Evolutionary conservation across 1,140 invertebrate genomes (phyloP).

Genomic region (Drosophila serrata): DNA sequence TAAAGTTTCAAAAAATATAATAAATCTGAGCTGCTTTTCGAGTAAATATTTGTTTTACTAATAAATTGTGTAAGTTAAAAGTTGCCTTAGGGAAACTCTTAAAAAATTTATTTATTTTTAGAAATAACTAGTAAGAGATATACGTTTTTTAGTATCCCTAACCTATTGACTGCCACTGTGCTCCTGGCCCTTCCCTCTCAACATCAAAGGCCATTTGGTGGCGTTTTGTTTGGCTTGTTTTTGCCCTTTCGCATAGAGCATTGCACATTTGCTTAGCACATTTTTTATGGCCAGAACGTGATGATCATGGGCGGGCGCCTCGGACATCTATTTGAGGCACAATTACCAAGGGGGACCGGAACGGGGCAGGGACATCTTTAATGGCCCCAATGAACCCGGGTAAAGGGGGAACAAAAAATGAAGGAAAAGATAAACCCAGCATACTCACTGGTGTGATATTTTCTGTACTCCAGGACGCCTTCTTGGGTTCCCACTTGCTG

Average conservation of each 20-base stretch:
- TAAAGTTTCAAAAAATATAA: too few relatives aligned
- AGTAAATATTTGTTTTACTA: not conserved
- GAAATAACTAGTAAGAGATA: too few relatives aligned
- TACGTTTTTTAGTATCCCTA: not conserved
- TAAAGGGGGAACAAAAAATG: not conserved
- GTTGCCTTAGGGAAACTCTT: not conserved
- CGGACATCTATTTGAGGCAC: conserved; percentile 47
- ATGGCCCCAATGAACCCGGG: conserved; percentile 56
- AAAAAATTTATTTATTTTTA: not conserved
- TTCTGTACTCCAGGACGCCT: conserved; percentile 30
- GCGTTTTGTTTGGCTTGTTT: conserved; percentile 37
- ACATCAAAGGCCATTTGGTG: conserved; percentile 47
- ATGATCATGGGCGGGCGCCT: conserved; percentile 62
- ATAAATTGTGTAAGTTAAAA: too few relatives aligned
- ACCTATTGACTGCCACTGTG: conserved; percentile 7
- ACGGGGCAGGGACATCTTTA: conserved; percentile 35
- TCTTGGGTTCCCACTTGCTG: conserved; percentile 46
- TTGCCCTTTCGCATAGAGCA: conserved; percentile 31
- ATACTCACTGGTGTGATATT: conserved; percentile 61
- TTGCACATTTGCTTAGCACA: conserved; percentile 68
- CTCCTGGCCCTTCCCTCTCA: not conserved
- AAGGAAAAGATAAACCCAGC: not conserved
- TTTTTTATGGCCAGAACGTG: conserved; percentile 78
- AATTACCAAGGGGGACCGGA: conserved; percentile 16
- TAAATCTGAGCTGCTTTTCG: not conserved